Evolutionary conservation across 2,797 vertebrate genomes (phyloP).

Genomic region (Tragelaphus oryx): DNA sequence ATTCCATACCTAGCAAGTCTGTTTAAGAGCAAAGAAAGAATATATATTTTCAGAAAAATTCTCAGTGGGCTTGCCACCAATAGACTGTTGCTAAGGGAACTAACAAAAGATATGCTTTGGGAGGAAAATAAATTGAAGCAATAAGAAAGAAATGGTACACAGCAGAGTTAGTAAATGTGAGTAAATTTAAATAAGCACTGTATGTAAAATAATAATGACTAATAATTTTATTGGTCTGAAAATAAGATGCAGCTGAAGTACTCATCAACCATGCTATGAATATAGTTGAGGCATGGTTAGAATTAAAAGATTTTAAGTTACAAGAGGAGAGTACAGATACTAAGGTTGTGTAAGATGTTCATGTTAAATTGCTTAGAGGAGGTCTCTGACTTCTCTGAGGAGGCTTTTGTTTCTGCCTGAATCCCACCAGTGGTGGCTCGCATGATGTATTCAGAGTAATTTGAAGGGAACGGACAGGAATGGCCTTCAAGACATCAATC

Average conservation of each 20-base stretch:
- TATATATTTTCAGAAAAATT: background rate
- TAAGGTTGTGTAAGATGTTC: background rate
- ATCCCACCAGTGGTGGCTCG: background rate
- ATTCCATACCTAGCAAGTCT: background rate
- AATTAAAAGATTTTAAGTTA: background rate
- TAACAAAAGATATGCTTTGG: background rate
- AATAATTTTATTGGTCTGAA: slow-evolving; percentile 14
- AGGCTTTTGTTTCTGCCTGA: slow-evolving; percentile 4
- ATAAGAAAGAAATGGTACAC: background rate
- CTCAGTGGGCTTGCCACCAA: background rate
- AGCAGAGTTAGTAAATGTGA: background rate
- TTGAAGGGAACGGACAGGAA: slow-evolving; percentile 36
- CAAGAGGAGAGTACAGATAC: background rate
- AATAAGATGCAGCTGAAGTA: background rate
- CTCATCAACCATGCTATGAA: background rate
- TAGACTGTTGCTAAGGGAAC: background rate
- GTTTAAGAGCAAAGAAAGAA: slow-evolving; percentile 23
- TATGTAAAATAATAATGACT: background rate
- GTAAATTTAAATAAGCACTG: background rate
- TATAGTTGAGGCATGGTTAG: background rate
- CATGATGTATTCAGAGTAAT: background rate
- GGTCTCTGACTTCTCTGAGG: background rate
- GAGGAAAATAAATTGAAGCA: background rate
- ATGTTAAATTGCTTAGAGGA: background rate
- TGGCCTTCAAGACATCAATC: background rate